Conservation (phyloP, 2,797 vertebrate genomes). For the Sebastes minor region DNA sequence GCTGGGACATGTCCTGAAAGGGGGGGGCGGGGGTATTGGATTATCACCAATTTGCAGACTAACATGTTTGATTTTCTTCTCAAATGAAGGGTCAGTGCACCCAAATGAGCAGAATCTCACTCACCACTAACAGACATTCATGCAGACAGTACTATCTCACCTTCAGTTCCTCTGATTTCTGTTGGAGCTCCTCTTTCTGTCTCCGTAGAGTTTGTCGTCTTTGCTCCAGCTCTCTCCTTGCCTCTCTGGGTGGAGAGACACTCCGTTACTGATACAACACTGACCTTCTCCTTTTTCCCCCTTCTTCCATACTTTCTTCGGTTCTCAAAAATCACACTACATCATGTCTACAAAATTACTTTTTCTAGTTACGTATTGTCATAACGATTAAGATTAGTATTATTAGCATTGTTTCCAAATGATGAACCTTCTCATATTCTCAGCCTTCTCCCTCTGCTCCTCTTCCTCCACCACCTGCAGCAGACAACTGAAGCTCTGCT, state of each 20-base stretch:
- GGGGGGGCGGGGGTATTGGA: neutral
- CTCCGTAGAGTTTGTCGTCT: slow-evolving; percentile 78
- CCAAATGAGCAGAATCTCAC: neutral
- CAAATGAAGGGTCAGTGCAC: neutral
- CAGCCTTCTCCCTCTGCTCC: slow-evolving; percentile 40
- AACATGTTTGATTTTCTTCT: neutral
- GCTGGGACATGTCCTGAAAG: neutral
- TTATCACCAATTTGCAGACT: neutral
- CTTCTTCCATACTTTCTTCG: neutral
- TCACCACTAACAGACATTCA: neutral
- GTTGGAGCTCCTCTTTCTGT: slow-evolving; percentile 75
- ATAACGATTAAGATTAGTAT: neutral
- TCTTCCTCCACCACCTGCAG: slow-evolving; percentile 73
- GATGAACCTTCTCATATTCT: slow-evolving; percentile 32
- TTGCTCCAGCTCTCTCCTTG: slow-evolving; percentile 61
- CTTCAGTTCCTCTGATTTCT: slow-evolving; percentile 20
- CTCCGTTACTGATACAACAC: neutral
- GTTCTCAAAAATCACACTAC: neutral
- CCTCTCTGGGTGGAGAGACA: slow-evolving; percentile 68
- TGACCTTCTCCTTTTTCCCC: slow-evolving; percentile 51
- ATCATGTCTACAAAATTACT: neutral
- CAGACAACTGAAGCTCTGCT: slow-evolving; percentile 81
- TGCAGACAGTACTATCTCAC: slow-evolving; percentile 24
- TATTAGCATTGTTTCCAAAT: neutral
- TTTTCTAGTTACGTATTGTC: neutral